Evolutionary conservation across 2,797 vertebrate species (phyloP).

Genomic region (Syngnathus acus): DNA sequence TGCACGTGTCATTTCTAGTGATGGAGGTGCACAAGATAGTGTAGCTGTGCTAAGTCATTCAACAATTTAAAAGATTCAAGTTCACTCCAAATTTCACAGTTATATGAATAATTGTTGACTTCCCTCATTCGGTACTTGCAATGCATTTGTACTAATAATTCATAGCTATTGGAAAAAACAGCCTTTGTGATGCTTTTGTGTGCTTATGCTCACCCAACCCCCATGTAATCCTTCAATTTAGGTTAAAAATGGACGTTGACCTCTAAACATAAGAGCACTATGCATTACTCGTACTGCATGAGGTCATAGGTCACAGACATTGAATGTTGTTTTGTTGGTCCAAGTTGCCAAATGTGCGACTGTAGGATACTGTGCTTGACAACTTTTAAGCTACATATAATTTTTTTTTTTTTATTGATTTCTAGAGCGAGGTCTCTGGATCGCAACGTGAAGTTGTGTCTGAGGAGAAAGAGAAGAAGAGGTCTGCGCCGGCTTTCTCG

Average conservation of each 20-base stretch:
- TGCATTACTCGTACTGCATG: not conserved
- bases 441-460: constrained; percentile 44
- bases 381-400: not conserved
- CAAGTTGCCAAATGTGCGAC: not conserved
- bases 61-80: not conserved
- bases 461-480: constrained; percentile 34
- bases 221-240: not conserved
- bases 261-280: constrained; percentile 3
- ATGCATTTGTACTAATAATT: not conserved
- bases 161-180: not conserved
- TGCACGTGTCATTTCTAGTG: not conserved
- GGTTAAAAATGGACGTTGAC: constrained; percentile 1
- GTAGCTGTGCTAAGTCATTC: not conserved
- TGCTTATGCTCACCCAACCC: not conserved
- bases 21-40: not conserved
- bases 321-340: not conserved
- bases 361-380: not conserved
- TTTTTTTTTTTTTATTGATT: constrained; percentile 12
- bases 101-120: not conserved
- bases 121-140: not conserved
- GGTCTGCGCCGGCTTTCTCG: constrained; percentile 12
- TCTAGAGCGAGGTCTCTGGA: constrained; percentile 36
- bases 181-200: not conserved
- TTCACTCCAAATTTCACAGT: not conserved
- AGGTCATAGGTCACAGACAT: constrained; percentile 1